Base-by-base conservation (phyloP, 2,797 vertebrate genomes). In the Danio aesculapii region DNA sequence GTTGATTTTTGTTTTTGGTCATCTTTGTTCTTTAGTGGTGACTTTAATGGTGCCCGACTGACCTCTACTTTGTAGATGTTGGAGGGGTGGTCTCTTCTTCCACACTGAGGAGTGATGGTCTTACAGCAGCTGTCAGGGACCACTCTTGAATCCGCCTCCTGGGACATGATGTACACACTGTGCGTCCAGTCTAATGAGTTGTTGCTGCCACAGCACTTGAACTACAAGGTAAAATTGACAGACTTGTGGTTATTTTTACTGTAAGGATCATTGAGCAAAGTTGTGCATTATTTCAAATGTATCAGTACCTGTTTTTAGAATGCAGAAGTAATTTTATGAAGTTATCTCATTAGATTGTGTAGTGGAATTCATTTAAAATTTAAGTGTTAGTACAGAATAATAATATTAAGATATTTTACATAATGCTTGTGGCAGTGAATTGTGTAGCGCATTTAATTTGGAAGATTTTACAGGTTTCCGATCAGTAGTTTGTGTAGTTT, bases 71-170 rank as follows among this genome's bases (percentile, higher is more conserved):
- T 96, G 91, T 96, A 97, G 91, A 97, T 95, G 89, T 97, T 97
- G 83, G 96, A 97, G 6, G 96, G 96, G 87, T 97, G 96, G 84
- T 94, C 92, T 76, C 95, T 92, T 58, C 12, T 88, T 68, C 96
- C 96, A 43, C 96, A 97, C 7, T 5, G 30, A 0, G 49, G 80
- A 17, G 94, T 95, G 73, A 95, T 84, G 0, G 92, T 96, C 88
- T 97, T 97, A 79, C 96, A 97, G 91, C 96, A 97, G 92, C 96
- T 97, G 87, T 97, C 96, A 0, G 96, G 96, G 41, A 97, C 96
- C 76, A 86, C n/a, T 75, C 95, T 91, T 49, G 79, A 83, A 61
- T 88, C 88, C 0, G 92, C 90, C 16, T 85, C 75, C 0, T 0
- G 3, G 0, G 94, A 95, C 10, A 10, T 79, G 74, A 96, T 81